Base-by-base conservation (phyloP, 2,113 vertebrate species). In the Accipiter virgatus region DNA sequence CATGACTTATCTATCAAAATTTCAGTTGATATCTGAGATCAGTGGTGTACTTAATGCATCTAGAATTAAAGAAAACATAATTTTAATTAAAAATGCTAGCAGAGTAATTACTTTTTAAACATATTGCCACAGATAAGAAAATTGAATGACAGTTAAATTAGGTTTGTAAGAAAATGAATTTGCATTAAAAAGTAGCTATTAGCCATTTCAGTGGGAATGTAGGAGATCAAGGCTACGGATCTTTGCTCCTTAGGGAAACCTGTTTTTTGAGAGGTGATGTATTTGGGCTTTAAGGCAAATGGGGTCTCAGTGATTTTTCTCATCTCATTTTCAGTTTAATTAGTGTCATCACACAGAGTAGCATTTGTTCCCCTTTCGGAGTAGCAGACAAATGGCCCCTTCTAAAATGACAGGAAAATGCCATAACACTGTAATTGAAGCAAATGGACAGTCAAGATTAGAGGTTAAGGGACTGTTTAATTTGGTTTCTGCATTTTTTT, bases 41-140 rank as follows among this genome's bases (percentile, higher is more conserved):
- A 97, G 18, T 96, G 93, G 26, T 42, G 86, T 47, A 55, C 63
- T 94, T 96, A 97, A 93, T 94, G 84, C 65, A 94, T 94, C 96
- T 95, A 94, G 93, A 97, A 96, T 22, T 65, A 96, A 56, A 97
- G 96, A 97, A 96, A 97, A 91, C 67, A 96, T 95, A 77, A 77
- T 96, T 98, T 97, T 97, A 98, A 98, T 98, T 97, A 97, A 96
- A 97, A 97, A 97, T 97, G 86, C 81, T 96, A 94, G 68, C 59
- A 90, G 61, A 93, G 72, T 95, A 98, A 98, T 97, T 98, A 97
- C 70, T 94, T 96, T 96, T 98, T 98, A 97, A 97, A 92, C 92
- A 97, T 97, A 97, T 95, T 92, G 91, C 80, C n/a, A 13, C 70
- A 94, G 97, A 97, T 95, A 97, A 91, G 95, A 96, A 98, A 97